Base-by-base conservation (phyloP, 2,113 vertebrate species). In the Girardinichthys multiradiatus region DNA sequence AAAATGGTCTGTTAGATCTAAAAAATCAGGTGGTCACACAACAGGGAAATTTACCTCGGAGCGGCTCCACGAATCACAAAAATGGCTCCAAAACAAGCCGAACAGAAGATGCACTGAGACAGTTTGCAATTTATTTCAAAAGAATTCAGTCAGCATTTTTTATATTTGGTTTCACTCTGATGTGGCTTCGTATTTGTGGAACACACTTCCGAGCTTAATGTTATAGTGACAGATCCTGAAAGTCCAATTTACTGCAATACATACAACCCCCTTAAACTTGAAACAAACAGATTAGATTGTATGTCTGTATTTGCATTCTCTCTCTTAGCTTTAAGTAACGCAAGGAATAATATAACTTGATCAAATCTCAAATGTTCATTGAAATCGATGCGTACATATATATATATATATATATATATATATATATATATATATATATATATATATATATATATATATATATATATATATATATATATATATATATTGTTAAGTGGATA, bases 141-240 rank as follows among this genome's bases (percentile, higher is more conserved):
- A 54, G 19, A 28, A 42, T 37, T 7, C 11, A 26, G 24, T 42
- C 63, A 28, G 7, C n/a, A n/a, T n/a, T n/a, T n/a, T 42, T 27
- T 42, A 26, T 24, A 7, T 28, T 39, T n/a, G 19, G 26, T 42
- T 64, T 27, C 26, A 64, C 15, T 4, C 17, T 27, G 63, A 28
- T n/a, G 7, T 33, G 13, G 30, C 4, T 11, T 63, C 6, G 4
- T 4, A 4, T 39, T 64, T 60, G 28, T 7, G 24, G 33, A 28
- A 61, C 15, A 21, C 1, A 21, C 37, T 71, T 63, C 12, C 27
- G 35, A 33, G 6, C 24, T 54, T 74, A n/a, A 42, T 31, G 29
- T 61, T 59, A 65, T 27, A 57, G 79, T 75, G 48, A 48, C 19
- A 70, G 54, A 71, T 72, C 63, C 17, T 48, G 4, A 60, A 66